These are phyloP conservation scores for Scytalopus superciliaris DNA, from an alignment of 2,113 vertebrate genomes.

Conservation along the genomic window DNA sequence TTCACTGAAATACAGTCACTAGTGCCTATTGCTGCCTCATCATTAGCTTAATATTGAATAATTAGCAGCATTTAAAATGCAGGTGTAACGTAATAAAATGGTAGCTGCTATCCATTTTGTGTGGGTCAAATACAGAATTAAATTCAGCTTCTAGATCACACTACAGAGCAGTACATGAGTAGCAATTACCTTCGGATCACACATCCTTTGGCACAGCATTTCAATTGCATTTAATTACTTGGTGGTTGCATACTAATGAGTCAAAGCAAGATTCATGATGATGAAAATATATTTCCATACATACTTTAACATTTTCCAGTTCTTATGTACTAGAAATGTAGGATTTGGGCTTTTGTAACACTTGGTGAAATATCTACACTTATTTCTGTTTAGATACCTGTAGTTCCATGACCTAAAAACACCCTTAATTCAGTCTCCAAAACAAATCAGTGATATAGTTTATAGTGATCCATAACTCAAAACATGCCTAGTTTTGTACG, in stretches of 20 bases:
- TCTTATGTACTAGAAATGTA: background rate
- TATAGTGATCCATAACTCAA: background rate
- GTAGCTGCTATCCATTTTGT: background rate
- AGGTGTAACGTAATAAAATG: background rate
- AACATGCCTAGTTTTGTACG: background rate
- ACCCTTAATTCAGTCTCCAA: background rate
- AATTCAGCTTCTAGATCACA: background rate
- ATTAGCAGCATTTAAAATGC: background rate
- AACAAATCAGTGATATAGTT: background rate
- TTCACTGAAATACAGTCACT: background rate
- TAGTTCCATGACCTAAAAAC: background rate
- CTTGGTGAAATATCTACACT: background rate
- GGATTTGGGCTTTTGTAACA: background rate
- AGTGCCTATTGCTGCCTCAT: background rate
- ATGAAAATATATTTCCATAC: background rate
- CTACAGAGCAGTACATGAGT: background rate
- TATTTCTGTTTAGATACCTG: background rate
- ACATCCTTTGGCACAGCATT: background rate
- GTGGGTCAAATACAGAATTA: background rate
- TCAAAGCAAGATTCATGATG: background rate
- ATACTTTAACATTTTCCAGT: background rate
- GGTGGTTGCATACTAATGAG: background rate
- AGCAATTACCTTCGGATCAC: conserved; percentile 17
- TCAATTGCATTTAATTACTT: conserved; percentile 19
- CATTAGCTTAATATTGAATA: background rate